Evolutionary conservation across 2,797 vertebrate genomes (phyloP), one percentile per base, ranked within the genome.

Genomic region (Odontamblyopus rebecca): DNA sequence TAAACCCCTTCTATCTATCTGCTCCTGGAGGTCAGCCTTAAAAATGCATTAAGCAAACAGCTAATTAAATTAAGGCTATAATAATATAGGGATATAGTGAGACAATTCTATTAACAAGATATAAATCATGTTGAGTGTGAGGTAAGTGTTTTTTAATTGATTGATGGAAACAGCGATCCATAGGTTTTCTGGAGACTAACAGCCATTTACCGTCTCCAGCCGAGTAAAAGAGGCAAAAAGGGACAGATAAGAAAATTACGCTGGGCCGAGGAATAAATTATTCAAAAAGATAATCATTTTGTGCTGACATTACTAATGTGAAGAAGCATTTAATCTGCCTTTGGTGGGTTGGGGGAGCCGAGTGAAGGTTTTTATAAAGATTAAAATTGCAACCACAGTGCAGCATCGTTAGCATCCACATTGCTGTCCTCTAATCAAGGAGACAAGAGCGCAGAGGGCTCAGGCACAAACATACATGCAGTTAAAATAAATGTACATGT

Each of bases 81-180:
- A 97, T 97, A 98, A 98, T 97, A 96, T 94, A 95, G 95, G 95
- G 95, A 96, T 96, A 97, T 96, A 96, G 96, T 96, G 96, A 97
- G 97, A 98, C 95, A 97, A 98, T 99, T 97, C 95, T 98, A 98
- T 98, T 98, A 99, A 98, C 96, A 96, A 97, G 96, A 97, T 97
- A 97, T 98, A 97, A 98, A 98, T 99, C 96, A 98, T 95, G 95
- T 96, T 96, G 96, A 98, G 95, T 96, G 95, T 96, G 96, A 97
- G 96, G 95, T 97, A 98, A 98, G 97, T 98, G 98, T 97, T 98
- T 98, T 98, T 98, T 98, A 98, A 98, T 98, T 98, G 97, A 99
- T 98, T 97, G 97, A 98, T 98, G 96, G 96, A 95, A 96, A 96
- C 92, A 91, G 94, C 95, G 94, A 95, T 94, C 93, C 86, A 92